Conservation (phyloP, 1,140 invertebrate genomes). For the Leguminivora glycinivorella region DNA sequence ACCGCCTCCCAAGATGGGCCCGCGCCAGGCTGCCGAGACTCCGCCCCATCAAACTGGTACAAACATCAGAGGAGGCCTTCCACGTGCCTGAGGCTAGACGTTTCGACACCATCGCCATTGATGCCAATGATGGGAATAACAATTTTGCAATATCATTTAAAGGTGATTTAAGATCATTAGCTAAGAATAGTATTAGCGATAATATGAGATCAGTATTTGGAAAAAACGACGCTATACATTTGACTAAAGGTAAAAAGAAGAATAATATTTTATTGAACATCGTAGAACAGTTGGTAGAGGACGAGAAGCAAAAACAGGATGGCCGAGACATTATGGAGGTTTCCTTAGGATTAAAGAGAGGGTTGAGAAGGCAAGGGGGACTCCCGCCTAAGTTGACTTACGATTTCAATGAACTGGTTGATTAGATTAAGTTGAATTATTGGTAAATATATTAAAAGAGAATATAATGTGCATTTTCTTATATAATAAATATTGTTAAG, state of each 20-base stretch:
- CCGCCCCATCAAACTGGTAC: not conserved
- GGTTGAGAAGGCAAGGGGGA: not conserved
- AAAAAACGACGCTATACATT: not conserved
- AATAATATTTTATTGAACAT: slow-evolving; percentile 1
- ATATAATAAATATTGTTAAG: no score
- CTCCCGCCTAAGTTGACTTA: not conserved
- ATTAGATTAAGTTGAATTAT: not conserved
- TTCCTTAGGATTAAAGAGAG: not conserved
- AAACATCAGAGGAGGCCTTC: not conserved
- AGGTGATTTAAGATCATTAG: not conserved
- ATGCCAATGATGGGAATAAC: no score
- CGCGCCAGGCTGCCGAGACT: no score
- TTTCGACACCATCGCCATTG: not conserved
- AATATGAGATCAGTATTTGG: slow-evolving; percentile 9
- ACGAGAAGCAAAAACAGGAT: not conserved
- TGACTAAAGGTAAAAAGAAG: not conserved
- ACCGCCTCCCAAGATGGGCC: not conserved
- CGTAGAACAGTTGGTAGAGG: not conserved
- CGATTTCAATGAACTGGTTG: not conserved
- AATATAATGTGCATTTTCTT: not conserved
- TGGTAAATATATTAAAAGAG: no score
- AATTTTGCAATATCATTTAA: no score
- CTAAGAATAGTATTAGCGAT: not conserved
- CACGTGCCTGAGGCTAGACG: not conserved
- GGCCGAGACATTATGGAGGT: not conserved